Conservation (phyloP, 2,888 invertebrate genomes). For the Trilocha varians region DNA sequence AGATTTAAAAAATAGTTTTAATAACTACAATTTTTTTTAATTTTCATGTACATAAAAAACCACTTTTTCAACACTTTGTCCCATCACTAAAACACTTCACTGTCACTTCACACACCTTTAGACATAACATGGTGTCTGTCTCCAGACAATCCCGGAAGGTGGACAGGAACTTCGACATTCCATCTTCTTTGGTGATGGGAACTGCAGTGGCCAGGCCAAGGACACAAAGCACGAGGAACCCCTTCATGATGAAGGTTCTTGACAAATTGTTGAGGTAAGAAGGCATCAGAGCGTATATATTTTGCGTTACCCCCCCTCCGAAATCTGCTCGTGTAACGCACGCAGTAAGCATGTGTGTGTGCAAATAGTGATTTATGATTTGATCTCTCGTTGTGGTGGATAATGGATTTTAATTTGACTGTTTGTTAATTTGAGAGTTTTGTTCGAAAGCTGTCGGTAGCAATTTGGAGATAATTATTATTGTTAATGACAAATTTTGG, state of each 20-base stretch:
- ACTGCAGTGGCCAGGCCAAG: slow-evolving; percentile 44
- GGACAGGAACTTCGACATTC: slow-evolving; percentile 52
- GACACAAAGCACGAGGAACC: slow-evolving; percentile 43
- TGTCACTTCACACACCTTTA: slow-evolving; percentile 77
- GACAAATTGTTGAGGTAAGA: slow-evolving; percentile 57
- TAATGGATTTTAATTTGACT: background rate
- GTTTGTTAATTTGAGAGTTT: too few relatives aligned
- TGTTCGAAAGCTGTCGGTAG: too few relatives aligned
- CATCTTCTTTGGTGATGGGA: slow-evolving; percentile 56
- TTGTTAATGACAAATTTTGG: too few relatives aligned
- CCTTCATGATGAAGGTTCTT: slow-evolving; percentile 48
- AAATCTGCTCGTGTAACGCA: slow-evolving; percentile 50
- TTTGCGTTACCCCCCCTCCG: slow-evolving; percentile 47
- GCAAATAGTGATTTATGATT: slow-evolving; percentile 15
- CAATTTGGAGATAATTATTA: too few relatives aligned
- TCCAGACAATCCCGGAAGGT: slow-evolving; percentile 79
- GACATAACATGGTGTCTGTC: slow-evolving; percentile 78
- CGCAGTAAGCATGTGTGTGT: slow-evolving; percentile 24
- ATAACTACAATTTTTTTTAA: too few relatives aligned
- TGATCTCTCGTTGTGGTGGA: background rate
- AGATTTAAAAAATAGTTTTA: too few relatives aligned
- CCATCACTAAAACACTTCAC: slow-evolving; percentile 26
- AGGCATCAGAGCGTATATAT: slow-evolving; percentile 57
- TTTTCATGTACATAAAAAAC: too few relatives aligned
- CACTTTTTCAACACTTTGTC: too few relatives aligned